Base-by-base conservation (phyloP, 2,113 vertebrate genomes). In the Athene cunicularia region DNA sequence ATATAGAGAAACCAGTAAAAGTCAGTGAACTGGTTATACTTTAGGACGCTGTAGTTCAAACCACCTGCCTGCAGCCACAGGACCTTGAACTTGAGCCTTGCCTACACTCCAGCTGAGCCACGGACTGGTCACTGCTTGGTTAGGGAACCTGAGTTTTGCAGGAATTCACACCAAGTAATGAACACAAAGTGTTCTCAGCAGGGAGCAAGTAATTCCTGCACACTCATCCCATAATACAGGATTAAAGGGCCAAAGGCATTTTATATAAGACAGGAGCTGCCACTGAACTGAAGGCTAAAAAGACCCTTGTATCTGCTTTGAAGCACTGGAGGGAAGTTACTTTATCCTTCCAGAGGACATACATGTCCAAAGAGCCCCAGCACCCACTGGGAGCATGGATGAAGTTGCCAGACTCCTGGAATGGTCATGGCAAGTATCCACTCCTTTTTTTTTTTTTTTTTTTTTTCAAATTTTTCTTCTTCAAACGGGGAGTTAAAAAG, bases 91-190 rank as follows among this genome's bases (percentile, higher is more conserved):
- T 39, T 0, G 2, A 35, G 41, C 17, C 58, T 14, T 6, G 77
- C 21, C 80, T 3, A 1, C 0, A 11, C 23, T 22, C 22, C 70
- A 17, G 55, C 62, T 6, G 73, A 59, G 62, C 5, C 2, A 10
- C 11, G 70, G 45, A 64, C 20, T 32, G 33, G 20, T 22, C 49
- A 4, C 0, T 2, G 72, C 32, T 9, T 2, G 37, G 24, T 19
- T 2, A 26, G 56, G 14, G 66, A 43, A 39, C 14, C 9, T 0
- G 0, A 28, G 15, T n/a, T 4, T 5, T 1, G 12, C 49, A 52
- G 82, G 53, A 24, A 9, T 14, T 79, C 28, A 26, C 5, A 2
- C 28, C 11, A 14, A 45, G 56, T 0, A 12, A 24, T 39, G 39
- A 39, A 39, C 39, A 39, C 39, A 39, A 39, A 39, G 39, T 5